These are phyloP conservation scores for Orchesellides sinensis DNA, from an alignment of 2,888 invertebrate species.

Conservation along the genomic window DNA sequence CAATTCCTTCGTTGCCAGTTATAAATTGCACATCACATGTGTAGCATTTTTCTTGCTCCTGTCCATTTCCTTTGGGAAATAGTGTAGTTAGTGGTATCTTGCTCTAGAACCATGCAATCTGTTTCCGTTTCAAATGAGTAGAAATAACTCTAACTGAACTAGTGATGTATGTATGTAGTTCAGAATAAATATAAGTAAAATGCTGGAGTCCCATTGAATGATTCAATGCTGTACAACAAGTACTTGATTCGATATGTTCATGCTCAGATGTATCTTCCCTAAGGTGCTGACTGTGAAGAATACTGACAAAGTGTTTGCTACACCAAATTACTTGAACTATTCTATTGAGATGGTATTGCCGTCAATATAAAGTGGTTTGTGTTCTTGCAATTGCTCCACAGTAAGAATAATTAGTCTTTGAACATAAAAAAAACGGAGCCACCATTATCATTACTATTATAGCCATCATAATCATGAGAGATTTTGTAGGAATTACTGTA, in stretches of 20 bases:
- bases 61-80: too few relatives aligned
- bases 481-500: constrained; percentile 15
- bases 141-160: too few relatives aligned
- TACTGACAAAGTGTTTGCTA: constrained; percentile 5
- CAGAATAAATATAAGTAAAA: too few relatives aligned
- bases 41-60: too few relatives aligned
- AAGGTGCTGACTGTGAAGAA: constrained; percentile 10
- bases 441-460: constrained; percentile 13
- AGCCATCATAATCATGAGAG: constrained; percentile 29
- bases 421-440: neutral
- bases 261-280: too few relatives aligned
- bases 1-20: neutral
- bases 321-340: constrained; percentile 43
- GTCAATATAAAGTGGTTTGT: neutral
- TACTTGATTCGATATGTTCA: too few relatives aligned
- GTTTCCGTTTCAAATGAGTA: too few relatives aligned
- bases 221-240: too few relatives aligned
- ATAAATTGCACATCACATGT: neutral
- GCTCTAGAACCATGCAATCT: too few relatives aligned
- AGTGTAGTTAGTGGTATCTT: too few relatives aligned
- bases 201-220: too few relatives aligned
- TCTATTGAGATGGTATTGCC: constrained; percentile 24
- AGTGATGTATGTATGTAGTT: too few relatives aligned
- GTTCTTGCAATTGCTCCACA: neutral
- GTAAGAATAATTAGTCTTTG: constrained; percentile 18